Evolutionary conservation across 2,888 invertebrate genomes (phyloP).

Genomic region (Drosophila anomalata): DNA sequence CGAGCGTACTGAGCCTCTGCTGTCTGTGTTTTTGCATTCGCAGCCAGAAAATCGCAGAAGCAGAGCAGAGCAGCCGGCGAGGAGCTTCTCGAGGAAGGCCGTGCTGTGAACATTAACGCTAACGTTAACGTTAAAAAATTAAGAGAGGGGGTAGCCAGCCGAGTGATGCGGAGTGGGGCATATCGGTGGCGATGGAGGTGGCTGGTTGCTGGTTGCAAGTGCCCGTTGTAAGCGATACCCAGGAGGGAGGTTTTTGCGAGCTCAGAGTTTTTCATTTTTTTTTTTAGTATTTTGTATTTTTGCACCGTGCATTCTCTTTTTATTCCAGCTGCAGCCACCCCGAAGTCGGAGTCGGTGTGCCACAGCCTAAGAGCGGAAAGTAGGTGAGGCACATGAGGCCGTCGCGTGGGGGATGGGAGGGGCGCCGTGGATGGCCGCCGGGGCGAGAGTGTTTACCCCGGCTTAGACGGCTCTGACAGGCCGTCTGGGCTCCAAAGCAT

Average conservation of each 20-base stretch:
- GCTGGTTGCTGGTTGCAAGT: constrained; percentile 78
- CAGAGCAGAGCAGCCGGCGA: constrained; percentile 52
- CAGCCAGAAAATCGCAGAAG: constrained; percentile 54
- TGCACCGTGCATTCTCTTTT: constrained; percentile 33
- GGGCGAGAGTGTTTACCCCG: constrained; percentile 73
- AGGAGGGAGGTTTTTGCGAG: constrained; percentile 42
- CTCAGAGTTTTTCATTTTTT: constrained; percentile 3
- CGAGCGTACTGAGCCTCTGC: constrained; percentile 77
- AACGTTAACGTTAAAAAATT: constrained; percentile 50
- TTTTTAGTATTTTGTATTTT: constrained; percentile 6
- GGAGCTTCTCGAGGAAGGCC: constrained; percentile 70
- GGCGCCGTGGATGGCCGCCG: constrained; percentile 38
- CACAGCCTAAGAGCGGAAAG: constrained; percentile 71
- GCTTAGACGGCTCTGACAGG: constrained; percentile 66
- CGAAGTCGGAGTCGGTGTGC: constrained; percentile 13
- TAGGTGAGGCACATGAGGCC: constrained; percentile 69
- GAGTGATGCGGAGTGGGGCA: constrained; percentile 18
- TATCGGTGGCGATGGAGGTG: constrained; percentile 27
- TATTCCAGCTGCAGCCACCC: constrained; percentile 61
- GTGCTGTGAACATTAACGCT: constrained; percentile 59
- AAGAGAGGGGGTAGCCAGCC: constrained; percentile 43
- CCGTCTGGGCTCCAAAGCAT: constrained; percentile 68
- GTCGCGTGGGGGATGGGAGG: constrained; percentile 34
- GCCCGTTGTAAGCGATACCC: constrained; percentile 79
- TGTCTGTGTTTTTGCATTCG: constrained; percentile 34